Conservation (phyloP, 2,797 vertebrate species). For the Passerculus sandwichensis region DNA sequence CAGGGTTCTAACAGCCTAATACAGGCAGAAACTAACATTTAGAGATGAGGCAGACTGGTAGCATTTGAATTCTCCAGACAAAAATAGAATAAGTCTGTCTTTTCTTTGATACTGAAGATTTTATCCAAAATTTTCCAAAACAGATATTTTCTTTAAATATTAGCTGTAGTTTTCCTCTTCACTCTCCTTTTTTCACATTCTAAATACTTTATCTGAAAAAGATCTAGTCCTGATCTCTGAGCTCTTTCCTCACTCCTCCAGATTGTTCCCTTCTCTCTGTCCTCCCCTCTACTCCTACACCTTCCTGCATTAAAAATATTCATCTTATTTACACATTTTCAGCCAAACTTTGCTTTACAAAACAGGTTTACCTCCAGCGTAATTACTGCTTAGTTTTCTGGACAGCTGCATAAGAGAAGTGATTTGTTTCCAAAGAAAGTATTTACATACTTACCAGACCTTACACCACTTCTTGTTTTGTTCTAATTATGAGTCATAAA, state of each 20-base stretch:
- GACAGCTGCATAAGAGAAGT: not conserved
- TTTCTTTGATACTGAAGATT: not conserved
- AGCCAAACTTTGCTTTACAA: not conserved
- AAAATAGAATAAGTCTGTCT: not conserved
- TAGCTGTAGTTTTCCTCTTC: not conserved
- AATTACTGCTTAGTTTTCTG: not conserved
- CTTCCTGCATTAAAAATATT: not conserved
- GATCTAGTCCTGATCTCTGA: not conserved
- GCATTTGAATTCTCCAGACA: not conserved
- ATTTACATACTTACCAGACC: not conserved
- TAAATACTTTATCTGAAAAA: not conserved
- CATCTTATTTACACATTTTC: not conserved
- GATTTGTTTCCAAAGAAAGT: not conserved
- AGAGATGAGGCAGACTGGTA: not conserved
- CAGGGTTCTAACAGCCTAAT: not conserved
- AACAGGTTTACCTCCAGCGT: not conserved
- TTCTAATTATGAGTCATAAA: not conserved
- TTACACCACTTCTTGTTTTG: not conserved
- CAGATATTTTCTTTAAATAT: not conserved
- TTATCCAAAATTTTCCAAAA: not conserved
- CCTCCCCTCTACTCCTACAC: accelerated
- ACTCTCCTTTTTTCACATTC: not conserved
- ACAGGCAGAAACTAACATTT: not conserved
- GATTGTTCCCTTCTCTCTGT: not conserved
- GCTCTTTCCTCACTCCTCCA: not conserved